phyloP scores from a whole-genome alignment of 2,797 vertebrate genomes.

The Leuciscus waleckii region DNA sequence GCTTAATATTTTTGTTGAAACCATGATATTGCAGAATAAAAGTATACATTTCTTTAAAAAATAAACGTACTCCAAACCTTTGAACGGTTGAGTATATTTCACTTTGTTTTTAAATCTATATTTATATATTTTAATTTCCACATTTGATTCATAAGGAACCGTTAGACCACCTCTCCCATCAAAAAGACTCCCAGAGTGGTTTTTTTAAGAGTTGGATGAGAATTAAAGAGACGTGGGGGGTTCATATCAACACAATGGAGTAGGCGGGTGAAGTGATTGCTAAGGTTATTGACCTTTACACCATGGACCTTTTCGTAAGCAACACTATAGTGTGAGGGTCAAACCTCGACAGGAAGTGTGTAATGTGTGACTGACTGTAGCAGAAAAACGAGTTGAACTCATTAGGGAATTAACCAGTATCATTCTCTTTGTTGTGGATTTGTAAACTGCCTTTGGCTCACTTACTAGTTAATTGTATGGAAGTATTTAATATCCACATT shows the following conservation, averaged over 20 bases:
- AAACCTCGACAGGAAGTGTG: constrained; percentile 21
- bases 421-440: constrained; percentile 12
- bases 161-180: not conserved
- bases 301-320: constrained; percentile 34
- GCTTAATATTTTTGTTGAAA: not conserved
- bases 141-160: not conserved
- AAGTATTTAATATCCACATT: not conserved
- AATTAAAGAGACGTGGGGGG: constrained; percentile 47
- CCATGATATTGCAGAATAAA: not conserved
- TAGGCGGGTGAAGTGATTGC: constrained; percentile 51
- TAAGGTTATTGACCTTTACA: constrained; percentile 58
- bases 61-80: not conserved
- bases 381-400: not conserved
- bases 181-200: constrained; percentile 7
- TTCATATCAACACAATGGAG: constrained; percentile 51
- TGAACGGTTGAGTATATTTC: not conserved
- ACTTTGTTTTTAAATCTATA: not conserved
- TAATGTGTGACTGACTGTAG: not conserved
- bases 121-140: not conserved
- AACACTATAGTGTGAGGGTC: constrained; percentile 34
- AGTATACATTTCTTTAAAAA: not conserved
- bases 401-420: not conserved
- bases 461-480: not conserved
- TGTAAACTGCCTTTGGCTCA: constrained; percentile 20
- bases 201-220: constrained; percentile 21